These are phyloP conservation scores for Kradibia gibbosae DNA, from an alignment of 1,140 invertebrate genomes.

Conservation along the genomic window DNA sequence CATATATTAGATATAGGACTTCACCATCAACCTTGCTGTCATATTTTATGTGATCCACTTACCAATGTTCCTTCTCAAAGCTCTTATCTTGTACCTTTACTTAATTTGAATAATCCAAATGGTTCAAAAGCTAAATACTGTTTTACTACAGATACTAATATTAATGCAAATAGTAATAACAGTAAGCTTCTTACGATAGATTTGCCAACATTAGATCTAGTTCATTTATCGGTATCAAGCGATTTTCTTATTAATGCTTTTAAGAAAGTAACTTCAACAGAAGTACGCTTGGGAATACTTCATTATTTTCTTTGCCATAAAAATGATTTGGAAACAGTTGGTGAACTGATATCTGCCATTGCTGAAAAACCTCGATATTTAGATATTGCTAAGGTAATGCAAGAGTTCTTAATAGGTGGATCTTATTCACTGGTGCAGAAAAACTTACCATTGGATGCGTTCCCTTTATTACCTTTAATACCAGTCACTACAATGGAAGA, in stretches of 20 bases:
- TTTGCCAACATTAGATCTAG: slow-evolving; percentile 80
- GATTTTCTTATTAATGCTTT: slow-evolving; percentile 80
- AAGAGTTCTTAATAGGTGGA: slow-evolving; percentile 84
- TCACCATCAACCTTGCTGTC: slow-evolving; percentile 85
- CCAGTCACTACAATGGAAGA: slow-evolving; percentile 79
- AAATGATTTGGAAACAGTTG: slow-evolving; percentile 80
- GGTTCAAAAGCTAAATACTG: slow-evolving; percentile 49
- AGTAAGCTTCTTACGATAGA: slow-evolving; percentile 74
- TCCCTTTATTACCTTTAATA: slow-evolving; percentile 78
- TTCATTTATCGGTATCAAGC: slow-evolving; percentile 76
- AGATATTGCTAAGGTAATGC: slow-evolving; percentile 77
- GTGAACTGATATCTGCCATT: slow-evolving; percentile 74
- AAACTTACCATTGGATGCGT: slow-evolving; percentile 80
- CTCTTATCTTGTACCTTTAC: slow-evolving; percentile 78
- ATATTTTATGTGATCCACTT: slow-evolving; percentile 79
- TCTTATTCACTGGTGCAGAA: slow-evolving; percentile 81
- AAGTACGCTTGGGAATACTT: slow-evolving; percentile 82
- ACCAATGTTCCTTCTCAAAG: slow-evolving; percentile 73
- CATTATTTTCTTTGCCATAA: slow-evolving; percentile 86
- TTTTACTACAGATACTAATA: slow-evolving; percentile 43
- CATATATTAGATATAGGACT: slow-evolving; percentile 86
- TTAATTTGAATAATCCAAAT: slow-evolving; percentile 57
- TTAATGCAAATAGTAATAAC: neutral
- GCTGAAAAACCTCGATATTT: slow-evolving; percentile 72
- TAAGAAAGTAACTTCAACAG: slow-evolving; percentile 76